These are phyloP conservation scores for Rhabdomys pumilio DNA, from an alignment of 2,797 vertebrate species.

Conservation along the genomic window DNA sequence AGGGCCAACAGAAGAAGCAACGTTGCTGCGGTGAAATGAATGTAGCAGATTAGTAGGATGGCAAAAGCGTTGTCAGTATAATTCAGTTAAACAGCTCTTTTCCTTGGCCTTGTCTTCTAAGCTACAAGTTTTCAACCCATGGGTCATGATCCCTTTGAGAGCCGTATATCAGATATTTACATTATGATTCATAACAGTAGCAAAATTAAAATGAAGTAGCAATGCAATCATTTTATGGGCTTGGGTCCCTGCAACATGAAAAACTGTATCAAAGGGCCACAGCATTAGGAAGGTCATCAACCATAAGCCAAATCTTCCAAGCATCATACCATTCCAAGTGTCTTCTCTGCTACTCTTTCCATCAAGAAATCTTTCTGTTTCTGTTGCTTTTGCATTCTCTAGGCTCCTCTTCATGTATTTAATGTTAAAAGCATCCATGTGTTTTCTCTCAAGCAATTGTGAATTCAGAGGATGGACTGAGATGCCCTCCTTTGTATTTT, in stretches of 20 bases:
- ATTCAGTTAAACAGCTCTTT: neutral
- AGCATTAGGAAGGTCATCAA: too few species aligned
- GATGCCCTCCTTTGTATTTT: neutral
- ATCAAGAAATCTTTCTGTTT: neutral
- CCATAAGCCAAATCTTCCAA: neutral
- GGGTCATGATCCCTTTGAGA: neutral
- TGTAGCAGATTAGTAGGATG: neutral
- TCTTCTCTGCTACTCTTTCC: neutral
- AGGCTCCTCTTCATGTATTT: too few species aligned
- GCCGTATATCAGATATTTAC: neutral
- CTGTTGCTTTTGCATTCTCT: neutral
- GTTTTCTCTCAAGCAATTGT: neutral
- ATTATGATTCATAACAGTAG: neutral
- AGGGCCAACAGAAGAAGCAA: neutral
- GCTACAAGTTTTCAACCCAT: neutral
- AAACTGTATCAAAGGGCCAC: neutral
- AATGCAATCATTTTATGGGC: neutral
- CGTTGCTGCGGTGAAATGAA: neutral
- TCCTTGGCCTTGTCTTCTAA: neutral
- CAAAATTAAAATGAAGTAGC: neutral
- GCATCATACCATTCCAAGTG: neutral
- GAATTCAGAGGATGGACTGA: neutral
- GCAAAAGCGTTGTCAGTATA: neutral
- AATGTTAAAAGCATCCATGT: neutral
- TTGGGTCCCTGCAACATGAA: neutral